These are phyloP conservation scores for Madoqua kirkii DNA, from an alignment of 2,113 vertebrate genomes.

Conservation along the genomic window DNA sequence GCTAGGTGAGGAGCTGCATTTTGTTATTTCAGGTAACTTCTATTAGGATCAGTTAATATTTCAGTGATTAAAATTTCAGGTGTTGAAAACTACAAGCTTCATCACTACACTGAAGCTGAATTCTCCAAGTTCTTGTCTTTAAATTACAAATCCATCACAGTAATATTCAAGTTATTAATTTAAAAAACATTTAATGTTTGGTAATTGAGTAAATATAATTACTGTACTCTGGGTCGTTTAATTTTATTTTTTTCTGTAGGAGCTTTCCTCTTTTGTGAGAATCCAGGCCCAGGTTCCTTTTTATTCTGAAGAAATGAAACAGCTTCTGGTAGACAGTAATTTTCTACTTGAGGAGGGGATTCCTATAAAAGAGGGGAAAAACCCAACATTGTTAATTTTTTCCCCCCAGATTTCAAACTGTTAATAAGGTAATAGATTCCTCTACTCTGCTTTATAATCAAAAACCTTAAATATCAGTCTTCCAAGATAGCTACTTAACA, in stretches of 20 bases:
- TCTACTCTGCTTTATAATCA: neutral
- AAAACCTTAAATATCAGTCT: neutral
- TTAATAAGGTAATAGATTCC: neutral
- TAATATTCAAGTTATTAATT: slow-evolving; percentile 55
- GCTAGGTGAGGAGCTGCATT: neutral
- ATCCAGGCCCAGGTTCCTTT: slow-evolving; percentile 65
- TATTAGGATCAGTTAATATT: slow-evolving; percentile 22
- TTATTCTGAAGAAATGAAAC: slow-evolving; percentile 61
- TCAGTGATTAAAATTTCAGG: slow-evolving; percentile 48
- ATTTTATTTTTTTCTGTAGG: slow-evolving; percentile 75
- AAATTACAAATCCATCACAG: slow-evolving; percentile 27
- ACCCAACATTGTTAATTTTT: neutral
- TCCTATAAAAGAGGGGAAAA: slow-evolving; percentile 81
- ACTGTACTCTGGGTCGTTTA: slow-evolving; percentile 86
- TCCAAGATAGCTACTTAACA: neutral
- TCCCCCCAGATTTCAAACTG: neutral
- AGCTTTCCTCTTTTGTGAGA: slow-evolving; percentile 91
- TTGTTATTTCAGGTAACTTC: neutral
- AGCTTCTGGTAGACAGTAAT: slow-evolving; percentile 85
- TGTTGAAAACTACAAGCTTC: slow-evolving; percentile 11
- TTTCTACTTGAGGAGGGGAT: slow-evolving; percentile 83
- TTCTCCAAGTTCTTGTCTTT: slow-evolving; percentile 16
- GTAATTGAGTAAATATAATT: neutral
- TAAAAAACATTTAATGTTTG: neutral
- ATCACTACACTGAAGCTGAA: neutral